Base-by-base conservation (phyloP, 2,113 vertebrate species). In the Irena cyanogastra region DNA sequence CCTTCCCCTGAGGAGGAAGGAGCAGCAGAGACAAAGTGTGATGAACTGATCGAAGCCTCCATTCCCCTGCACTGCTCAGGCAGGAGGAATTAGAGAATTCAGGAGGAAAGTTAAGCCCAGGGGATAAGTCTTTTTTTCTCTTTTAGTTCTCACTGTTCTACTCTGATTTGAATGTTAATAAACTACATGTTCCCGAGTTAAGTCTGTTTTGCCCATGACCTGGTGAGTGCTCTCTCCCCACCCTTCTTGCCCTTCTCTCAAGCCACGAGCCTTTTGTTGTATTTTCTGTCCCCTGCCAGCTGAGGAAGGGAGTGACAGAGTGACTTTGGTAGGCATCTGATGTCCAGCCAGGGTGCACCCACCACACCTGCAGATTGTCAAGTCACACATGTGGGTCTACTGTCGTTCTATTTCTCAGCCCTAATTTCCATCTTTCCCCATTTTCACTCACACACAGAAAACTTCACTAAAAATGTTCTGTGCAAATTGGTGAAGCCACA, bases 91-190 rank as follows among this genome's bases (percentile, higher is more conserved):
- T 5, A 14, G 37, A 81, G 45, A 60, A 53, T 26, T 60, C 9
- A 65, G 23, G 13, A 45, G 19, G 24, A 53, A 75, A 53, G 4
- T 12, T 26, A 45, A 21, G 23, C 33, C 28, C 0, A 0, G 9
- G 13, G 16, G 5, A 33, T 53, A 68, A 22, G 39, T n/a, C 0
- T 0, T 16, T 22, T 53, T n/a, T 52, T 30, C n/a, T 60, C 33
- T 59, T 74, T 60, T 21, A 68, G n/a, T 31, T 60, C n/a, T 60
- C 61, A 39, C 2, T 74, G 11, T 41, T 66, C 45, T 47, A 45
- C 24, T 45, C 45, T n/a, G 45, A 60, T n/a, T 44, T 82, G 16
- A 75, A n/a, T 26, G n/a, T 15, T 45, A 39, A 52, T 52, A 59
- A 74, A 75, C 19, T 21, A 24, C 23, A 22, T 3, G 9, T 41